phyloP scores from a whole-genome alignment of 1,140 invertebrate genomes.

The Drosophila bipectinata region DNA sequence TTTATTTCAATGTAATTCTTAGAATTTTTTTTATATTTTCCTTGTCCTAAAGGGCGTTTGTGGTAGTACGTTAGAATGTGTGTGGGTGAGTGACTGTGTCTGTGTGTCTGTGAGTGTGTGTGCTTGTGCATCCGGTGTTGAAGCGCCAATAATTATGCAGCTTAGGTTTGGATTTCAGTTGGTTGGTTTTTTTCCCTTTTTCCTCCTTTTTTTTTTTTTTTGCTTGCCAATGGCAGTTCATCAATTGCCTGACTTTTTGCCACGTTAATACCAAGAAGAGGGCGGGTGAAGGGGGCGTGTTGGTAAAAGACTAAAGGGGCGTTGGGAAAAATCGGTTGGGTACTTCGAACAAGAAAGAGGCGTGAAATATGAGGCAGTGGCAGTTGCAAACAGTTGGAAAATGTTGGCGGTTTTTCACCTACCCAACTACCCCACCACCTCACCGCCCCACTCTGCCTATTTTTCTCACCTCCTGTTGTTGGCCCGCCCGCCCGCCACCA shows the following conservation, averaged over 20 bases:
- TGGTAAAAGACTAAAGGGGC: not conserved
- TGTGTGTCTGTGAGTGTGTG: not conserved
- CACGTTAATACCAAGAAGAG: constrained; percentile 24
- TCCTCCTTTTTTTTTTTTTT: constrained; percentile 6
- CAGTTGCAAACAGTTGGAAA: constrained; percentile 20
- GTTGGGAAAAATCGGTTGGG: constrained; percentile 2
- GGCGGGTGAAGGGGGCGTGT: too few relatives aligned
- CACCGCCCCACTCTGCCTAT: not conserved
- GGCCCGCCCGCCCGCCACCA: too few relatives aligned
- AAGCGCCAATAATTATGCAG: constrained; percentile 75
- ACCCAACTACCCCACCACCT: not conserved
- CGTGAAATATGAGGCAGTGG: constrained; percentile 43
- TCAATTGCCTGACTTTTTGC: constrained; percentile 49
- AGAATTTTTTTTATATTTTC: not conserved
- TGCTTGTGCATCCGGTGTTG: constrained; percentile 62
- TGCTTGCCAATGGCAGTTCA: constrained; percentile 22
- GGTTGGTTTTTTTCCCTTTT: constrained; percentile 7
- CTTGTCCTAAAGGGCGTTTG: too few relatives aligned
- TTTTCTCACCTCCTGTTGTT: constrained; percentile 1
- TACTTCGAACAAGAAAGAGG: constrained; percentile 32
- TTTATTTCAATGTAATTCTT: not conserved
- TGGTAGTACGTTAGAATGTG: not conserved
- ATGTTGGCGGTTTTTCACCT: constrained; percentile 16
- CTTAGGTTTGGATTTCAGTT: constrained; percentile 40
- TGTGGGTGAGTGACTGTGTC: not conserved